Evolutionary conservation across 1,140 invertebrate species (phyloP).

Genomic region (Macrobrachium rosenbergii): DNA sequence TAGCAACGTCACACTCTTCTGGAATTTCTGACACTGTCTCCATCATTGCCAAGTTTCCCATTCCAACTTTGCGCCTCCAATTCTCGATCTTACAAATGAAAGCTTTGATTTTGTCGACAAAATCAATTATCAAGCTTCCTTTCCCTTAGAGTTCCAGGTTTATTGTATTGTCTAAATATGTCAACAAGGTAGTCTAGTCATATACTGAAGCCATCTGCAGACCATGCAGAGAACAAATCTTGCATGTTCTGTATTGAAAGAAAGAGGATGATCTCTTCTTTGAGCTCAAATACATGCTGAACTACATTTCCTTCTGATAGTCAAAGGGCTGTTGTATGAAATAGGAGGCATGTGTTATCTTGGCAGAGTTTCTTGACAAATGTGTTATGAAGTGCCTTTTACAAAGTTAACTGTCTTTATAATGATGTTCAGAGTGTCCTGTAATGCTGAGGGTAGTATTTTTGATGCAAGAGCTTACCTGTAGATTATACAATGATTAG

Average conservation of each 20-base stretch:
- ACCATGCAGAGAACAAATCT: too few species aligned
- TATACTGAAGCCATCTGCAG: too few species aligned
- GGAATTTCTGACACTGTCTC: conserved; percentile 29
- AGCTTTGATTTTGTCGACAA: conserved; percentile 15
- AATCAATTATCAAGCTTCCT: conserved; percentile 27
- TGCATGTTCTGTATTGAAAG: too few species aligned
- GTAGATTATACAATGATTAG: conserved; percentile 67
- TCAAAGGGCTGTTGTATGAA: too few species aligned
- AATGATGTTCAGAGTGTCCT: conserved; percentile 36
- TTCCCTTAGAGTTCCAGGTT: conserved; percentile 19
- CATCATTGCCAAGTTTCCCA: conserved; percentile 38
- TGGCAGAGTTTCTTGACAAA: too few species aligned
- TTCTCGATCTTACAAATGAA: conserved; percentile 24
- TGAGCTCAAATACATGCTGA: too few species aligned
- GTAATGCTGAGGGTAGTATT: conserved; percentile 8
- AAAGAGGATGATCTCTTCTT: too few species aligned
- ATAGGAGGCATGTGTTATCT: too few species aligned
- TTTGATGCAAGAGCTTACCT: conserved; percentile 33
- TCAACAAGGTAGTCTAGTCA: background rate
- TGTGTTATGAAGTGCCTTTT: too few species aligned
- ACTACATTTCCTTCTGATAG: too few species aligned
- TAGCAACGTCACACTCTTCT: conserved; percentile 20
- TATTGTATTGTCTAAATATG: conserved; percentile 15
- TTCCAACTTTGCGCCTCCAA: conserved; percentile 24
- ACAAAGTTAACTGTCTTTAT: conserved; percentile 16